phyloP scores from a whole-genome alignment of 64 coral and sea anemone genomes.

The Catalaphyllia jardinei region DNA sequence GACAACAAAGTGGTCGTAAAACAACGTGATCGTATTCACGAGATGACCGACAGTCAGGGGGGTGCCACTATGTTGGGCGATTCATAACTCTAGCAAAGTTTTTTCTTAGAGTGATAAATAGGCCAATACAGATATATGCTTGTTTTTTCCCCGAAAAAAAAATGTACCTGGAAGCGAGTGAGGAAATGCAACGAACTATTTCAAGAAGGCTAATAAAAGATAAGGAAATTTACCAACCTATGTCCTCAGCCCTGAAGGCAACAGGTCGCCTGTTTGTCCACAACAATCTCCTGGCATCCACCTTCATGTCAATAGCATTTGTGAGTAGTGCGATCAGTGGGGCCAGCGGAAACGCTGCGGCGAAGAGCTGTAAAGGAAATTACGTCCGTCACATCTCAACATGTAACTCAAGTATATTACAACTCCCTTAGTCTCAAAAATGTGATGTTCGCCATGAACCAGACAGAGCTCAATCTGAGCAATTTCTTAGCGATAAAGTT shows the following conservation, averaged over 20 bases:
- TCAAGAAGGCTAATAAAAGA: neutral
- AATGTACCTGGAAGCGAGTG: neutral
- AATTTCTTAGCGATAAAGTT: too few species aligned
- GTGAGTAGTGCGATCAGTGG: conserved; percentile 92
- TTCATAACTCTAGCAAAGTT: neutral
- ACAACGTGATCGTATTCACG: too few species aligned
- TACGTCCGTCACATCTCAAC: too few species aligned
- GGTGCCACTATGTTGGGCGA: too few species aligned
- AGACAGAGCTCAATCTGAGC: too few species aligned
- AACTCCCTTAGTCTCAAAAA: too few species aligned
- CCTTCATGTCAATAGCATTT: conserved; percentile 89
- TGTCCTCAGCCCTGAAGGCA: conserved; percentile 91
- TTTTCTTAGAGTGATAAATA: too few species aligned
- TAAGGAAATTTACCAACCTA: conserved; percentile 64
- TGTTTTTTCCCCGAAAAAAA: neutral
- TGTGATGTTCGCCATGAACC: too few species aligned
- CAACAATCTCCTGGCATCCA: conserved; percentile 85
- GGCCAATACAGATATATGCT: too few species aligned
- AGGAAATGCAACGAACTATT: neutral
- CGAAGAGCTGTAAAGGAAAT: conserved; percentile 81
- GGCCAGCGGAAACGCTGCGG: conserved; percentile 94
- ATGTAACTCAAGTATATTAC: too few species aligned
- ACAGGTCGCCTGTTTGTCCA: conserved; percentile 92
- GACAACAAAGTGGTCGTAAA: too few species aligned
- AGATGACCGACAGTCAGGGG: too few species aligned